phyloP scores from a whole-genome alignment of 1,140 invertebrate genomes.

The Heliconius eleuchia region DNA sequence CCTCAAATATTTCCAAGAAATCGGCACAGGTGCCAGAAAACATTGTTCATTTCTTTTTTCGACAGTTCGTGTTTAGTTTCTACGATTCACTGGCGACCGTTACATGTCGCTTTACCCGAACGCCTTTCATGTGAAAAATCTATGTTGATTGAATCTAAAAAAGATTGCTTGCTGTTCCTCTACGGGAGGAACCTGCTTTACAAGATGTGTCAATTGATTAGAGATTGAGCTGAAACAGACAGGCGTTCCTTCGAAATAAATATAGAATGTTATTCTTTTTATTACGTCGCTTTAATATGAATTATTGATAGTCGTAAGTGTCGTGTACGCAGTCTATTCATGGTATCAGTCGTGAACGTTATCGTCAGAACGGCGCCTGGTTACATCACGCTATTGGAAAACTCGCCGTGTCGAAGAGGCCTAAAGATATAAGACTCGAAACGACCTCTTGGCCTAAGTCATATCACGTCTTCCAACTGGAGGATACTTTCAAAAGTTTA shows the following conservation, averaged over 20 bases:
- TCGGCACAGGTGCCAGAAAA: conserved; percentile 39
- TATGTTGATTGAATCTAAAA: conserved; percentile 30
- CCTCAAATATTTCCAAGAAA: conserved; percentile 36
- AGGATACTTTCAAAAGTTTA: conserved; percentile 72
- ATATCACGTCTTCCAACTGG: conserved; percentile 55
- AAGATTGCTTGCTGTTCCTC: not conserved
- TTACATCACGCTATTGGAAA: conserved; percentile 75
- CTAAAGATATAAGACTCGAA: conserved; percentile 54
- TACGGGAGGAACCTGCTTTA: not conserved
- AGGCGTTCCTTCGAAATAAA: conserved; percentile 32
- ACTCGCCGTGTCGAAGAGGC: conserved; percentile 59
- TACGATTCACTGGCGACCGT: conserved; percentile 38
- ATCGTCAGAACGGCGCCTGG: conserved; percentile 63
- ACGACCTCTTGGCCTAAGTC: conserved; percentile 57
- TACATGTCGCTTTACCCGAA: conserved; percentile 22
- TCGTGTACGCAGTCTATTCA: conserved; percentile 51
- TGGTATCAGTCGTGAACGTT: conserved; percentile 49
- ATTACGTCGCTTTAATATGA: conserved; percentile 42
- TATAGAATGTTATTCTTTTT: conserved; percentile 40
- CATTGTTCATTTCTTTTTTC: conserved; percentile 46
- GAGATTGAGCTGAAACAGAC: conserved; percentile 31
- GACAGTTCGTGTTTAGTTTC: conserved; percentile 38
- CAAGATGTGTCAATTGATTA: conserved; percentile 19
- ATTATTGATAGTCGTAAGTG: conserved; percentile 50
- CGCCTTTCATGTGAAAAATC: conserved; percentile 24